These are phyloP conservation scores for Pandemis heparana DNA, from an alignment of 2,888 invertebrate species.

Conservation along the genomic window DNA sequence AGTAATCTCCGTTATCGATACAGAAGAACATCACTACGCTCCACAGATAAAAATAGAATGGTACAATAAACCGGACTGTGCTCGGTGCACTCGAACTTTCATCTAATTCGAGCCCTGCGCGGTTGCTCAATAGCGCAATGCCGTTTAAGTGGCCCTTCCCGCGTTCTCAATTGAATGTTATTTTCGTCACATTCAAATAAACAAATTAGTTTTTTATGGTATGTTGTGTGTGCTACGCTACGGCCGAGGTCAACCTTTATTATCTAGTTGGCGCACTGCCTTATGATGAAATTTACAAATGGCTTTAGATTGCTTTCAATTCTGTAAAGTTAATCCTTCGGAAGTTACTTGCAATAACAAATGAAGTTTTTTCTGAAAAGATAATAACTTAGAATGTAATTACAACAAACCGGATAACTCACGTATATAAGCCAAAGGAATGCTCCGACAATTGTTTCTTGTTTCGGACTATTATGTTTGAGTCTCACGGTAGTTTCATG, in stretches of 20 bases:
- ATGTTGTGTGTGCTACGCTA: conserved; percentile 8
- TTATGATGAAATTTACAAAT: background rate
- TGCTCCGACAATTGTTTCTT: no score
- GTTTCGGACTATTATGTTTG: no score
- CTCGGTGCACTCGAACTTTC: conserved; percentile 34
- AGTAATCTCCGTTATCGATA: conserved; percentile 11
- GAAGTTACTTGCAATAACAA: no score
- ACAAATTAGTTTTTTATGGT: conserved; percentile 25
- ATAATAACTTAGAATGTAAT: no score
- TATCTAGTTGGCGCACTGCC: background rate
- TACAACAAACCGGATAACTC: no score
- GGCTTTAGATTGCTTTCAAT: no score
- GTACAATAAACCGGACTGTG: conserved; percentile 28
- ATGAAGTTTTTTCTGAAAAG: no score
- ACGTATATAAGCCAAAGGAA: no score
- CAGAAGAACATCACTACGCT: conserved; percentile 27
- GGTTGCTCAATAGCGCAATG: conserved; percentile 32
- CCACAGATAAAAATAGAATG: conserved; percentile 35
- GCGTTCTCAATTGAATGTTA: conserved; percentile 37
- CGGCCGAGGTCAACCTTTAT: conserved; percentile 14
- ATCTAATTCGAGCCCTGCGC: conserved; percentile 21
- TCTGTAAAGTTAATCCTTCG: no score
- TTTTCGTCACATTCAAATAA: conserved; percentile 32
- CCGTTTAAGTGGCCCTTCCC: conserved; percentile 28
- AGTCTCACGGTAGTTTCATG: no score